Evolutionary conservation across 2,113 vertebrate species (phyloP), one percentile per base, ranked within the genome.

Genomic region (Camelus dromedarius): DNA sequence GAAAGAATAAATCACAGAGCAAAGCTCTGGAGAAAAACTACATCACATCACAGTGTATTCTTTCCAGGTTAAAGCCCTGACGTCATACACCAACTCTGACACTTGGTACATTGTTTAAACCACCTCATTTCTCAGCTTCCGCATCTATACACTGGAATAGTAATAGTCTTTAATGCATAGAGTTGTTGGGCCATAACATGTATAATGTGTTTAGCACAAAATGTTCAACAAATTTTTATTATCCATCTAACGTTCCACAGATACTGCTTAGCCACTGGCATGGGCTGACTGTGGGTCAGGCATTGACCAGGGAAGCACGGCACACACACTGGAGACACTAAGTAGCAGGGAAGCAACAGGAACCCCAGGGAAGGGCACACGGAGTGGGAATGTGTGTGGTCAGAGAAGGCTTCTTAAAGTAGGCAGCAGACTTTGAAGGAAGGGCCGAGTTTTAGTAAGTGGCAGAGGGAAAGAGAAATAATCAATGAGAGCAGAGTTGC

Each of bases 1-100:
- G 76, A 91, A 88, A 76, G 35, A 95, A 69, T 48, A 88, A 62
- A 84, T 75, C 73, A 80, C 66, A 91, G 66, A 79, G 32, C 5
- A 26, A 80, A 88, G 19, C n/a, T 20, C 58, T 46, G 30, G 35
- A 84, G 75, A 80, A 48, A 56, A 91, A 79, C 8, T 2, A 79
- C 54, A 80, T 92, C 50, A n/a, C 18, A 67, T 72, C n/a, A 42
- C 10, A 35, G 11, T 3, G 0, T 14, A 46, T 56, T 91, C 60
- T 3, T 19, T 96, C 38, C 0, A 1, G 88, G 79, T 70, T 9
- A 90, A 11, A n/a, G 7, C 8, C 15, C 5, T 35, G 70, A 32
- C 22, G 50, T 95, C 3, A 10, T 28, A 69, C 54, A 20, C 46
- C 5, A 70, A 30, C 24, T 90, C 79, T n/a, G 58, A 75, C 9